phyloP scores from a whole-genome alignment of 2,797 vertebrate genomes.

The Halcyon badia region DNA sequence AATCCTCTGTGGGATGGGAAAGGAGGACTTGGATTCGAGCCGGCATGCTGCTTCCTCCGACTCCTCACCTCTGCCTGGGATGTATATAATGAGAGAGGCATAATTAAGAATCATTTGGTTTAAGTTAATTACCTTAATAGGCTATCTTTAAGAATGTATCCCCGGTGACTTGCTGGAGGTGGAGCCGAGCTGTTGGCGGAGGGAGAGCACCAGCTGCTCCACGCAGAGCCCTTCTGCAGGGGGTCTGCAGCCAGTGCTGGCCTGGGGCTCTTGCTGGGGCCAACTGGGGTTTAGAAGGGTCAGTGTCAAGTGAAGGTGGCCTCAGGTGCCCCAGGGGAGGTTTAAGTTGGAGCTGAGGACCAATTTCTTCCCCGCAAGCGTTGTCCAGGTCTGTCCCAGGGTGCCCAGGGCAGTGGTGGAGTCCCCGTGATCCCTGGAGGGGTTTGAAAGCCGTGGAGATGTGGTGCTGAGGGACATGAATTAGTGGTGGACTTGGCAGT shows the following conservation, averaged over 20 bases:
- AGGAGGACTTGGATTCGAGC: neutral
- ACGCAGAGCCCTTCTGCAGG: neutral
- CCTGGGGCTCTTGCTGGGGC: neutral
- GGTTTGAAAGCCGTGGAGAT: neutral
- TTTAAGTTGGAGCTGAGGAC: too few relatives aligned
- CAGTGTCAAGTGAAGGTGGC: neutral
- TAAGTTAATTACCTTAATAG: conserved; percentile 53
- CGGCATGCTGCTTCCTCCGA: neutral
- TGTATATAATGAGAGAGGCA: neutral
- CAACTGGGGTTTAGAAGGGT: neutral
- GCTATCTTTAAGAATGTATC: neutral
- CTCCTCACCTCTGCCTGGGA: conserved; percentile 17
- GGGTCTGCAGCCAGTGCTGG: too few relatives aligned
- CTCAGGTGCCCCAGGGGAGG: too few relatives aligned
- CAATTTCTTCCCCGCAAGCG: neutral
- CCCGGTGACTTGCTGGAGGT: conserved; percentile 32
- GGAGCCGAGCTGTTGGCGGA: neutral
- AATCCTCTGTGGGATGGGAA: neutral
- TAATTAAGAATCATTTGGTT: conserved; percentile 37
- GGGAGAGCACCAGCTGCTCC: neutral
- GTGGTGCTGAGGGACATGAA: too few relatives aligned
- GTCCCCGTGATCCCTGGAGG: neutral
- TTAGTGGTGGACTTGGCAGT: neutral
- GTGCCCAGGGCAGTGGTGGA: neutral
- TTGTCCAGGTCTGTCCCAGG: neutral